phyloP scores from a whole-genome alignment of 2,888 invertebrate genomes.

The Steinernema hermaphroditum region DNA sequence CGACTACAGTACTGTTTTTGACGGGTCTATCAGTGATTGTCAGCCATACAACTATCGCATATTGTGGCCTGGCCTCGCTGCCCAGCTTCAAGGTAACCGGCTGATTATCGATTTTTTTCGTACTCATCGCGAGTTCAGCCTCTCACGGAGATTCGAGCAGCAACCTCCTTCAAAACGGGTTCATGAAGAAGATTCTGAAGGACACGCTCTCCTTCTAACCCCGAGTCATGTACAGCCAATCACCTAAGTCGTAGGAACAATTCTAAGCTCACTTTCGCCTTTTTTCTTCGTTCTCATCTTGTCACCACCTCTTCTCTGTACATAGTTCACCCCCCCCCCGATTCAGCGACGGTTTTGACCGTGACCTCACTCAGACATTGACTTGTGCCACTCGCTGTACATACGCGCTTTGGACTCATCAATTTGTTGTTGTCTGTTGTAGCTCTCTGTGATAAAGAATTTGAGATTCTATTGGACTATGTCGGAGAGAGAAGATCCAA shows the following conservation, averaged over 20 bases:
- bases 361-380: not conserved
- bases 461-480: not conserved
- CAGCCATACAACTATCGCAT: constrained; percentile 86
- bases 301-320: not conserved
- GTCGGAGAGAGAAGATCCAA: too few relatives aligned
- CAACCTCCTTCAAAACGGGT: constrained; percentile 21
- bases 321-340: not conserved
- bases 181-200: constrained; percentile 24
- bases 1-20: constrained; percentile 89
- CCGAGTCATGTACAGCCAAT: not conserved
- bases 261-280: not conserved
- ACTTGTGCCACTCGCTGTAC: not conserved
- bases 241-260: not conserved
- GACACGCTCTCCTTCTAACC: constrained; percentile 20
- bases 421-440: not conserved
- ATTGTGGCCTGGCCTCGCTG: not conserved
- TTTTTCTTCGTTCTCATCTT: not conserved
- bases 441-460: not conserved
- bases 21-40: constrained; percentile 86
- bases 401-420: not conserved
- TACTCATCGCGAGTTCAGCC: constrained; percentile 7
- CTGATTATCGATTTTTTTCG: too few relatives aligned
- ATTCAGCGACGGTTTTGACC: too few relatives aligned
- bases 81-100: not conserved
- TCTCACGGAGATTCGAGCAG: constrained; percentile 23